phyloP scores from a whole-genome alignment of 2,888 invertebrate genomes.

The Dasypogon diadema region DNA sequence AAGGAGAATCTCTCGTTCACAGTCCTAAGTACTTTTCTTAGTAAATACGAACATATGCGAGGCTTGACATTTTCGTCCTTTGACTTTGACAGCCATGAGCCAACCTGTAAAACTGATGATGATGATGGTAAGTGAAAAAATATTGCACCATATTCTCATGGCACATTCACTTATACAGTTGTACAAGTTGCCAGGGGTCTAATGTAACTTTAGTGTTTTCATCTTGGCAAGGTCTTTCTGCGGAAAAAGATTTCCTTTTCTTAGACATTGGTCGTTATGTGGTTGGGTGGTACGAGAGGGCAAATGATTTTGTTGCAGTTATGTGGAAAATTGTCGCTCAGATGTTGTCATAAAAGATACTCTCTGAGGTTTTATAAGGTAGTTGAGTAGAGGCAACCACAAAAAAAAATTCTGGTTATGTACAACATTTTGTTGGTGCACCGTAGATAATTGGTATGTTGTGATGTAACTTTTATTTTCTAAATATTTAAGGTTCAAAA shows the following conservation, averaged over 20 bases:
- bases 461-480: neutral
- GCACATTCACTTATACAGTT: constrained; percentile 38
- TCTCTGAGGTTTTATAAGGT: constrained; percentile 50
- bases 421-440: neutral
- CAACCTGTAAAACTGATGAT: constrained; percentile 55
- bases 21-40: constrained; percentile 44
- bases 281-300: constrained; percentile 4
- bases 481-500: constrained; percentile 25
- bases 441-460: constrained; percentile 1
- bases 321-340: constrained; percentile 50
- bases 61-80: constrained; percentile 52
- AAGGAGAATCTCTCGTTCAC: constrained; percentile 28
- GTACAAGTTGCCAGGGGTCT: constrained; percentile 33
- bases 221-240: constrained; percentile 47
- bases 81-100: constrained; percentile 30
- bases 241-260: constrained; percentile 41
- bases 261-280: constrained; percentile 40
- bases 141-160: constrained; percentile 53
- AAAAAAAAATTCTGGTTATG: neutral
- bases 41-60: constrained; percentile 47
- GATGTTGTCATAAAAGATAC: constrained; percentile 44
- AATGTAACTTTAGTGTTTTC: constrained; percentile 53
- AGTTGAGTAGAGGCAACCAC: neutral
- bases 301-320: constrained; percentile 51
- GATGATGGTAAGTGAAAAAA: constrained; percentile 55